Base-by-base conservation (phyloP, 2,113 vertebrate genomes). In the Puntigrus tetrazona region DNA sequence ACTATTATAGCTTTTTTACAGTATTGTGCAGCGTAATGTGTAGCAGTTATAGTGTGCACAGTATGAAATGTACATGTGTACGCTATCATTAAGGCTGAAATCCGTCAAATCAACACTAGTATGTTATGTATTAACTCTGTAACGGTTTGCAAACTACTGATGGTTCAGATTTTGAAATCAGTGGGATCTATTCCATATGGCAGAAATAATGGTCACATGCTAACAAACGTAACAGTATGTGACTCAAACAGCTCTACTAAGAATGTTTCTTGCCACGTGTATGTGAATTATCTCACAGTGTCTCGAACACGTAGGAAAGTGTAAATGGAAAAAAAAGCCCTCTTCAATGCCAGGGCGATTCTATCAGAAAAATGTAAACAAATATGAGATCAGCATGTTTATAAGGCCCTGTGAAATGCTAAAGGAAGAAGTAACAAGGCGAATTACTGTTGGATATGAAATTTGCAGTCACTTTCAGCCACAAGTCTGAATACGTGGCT, bases 401-500 rank as follows among this genome's bases (percentile, higher is more conserved):
- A 55, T 85, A 27, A 65, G 69, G 47, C 34, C 27, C 72, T 76
- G 79, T 34, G 63, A 83, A 87, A 87, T 34, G 34, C 59, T 84
- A 69, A 86, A 76, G 38, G 77, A 72, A 84, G 67, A 77, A 61
- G 57, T 31, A 81, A 80, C 34, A 85, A 47, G 73, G 78, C 41
- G 76, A 82, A 84, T 74, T 41, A n/a, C 78, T 82, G 63, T 78
- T 84, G 47, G 31, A 84, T 61, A 85, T 88, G 77, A 84, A 84
- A 84, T 81, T 78, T 38, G 47, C 52, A 76, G 81, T 86, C 57
- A 69, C 75, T 61, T 36, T 77, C 81, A 84, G 59, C 13, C 22
- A 78, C 61, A 74, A 69, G 43, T 85, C 82, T 83, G 73, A 83
- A 86, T 86, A 88, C 75, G 87, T 92, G 90, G 85, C 90, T 87